Percentiles rank a stretch among this genome's conserved stretches.
Evolutionary conservation across 2,888 invertebrate genomes (phyloP).

Genomic region (Pristionchus entomophagus): DNA sequence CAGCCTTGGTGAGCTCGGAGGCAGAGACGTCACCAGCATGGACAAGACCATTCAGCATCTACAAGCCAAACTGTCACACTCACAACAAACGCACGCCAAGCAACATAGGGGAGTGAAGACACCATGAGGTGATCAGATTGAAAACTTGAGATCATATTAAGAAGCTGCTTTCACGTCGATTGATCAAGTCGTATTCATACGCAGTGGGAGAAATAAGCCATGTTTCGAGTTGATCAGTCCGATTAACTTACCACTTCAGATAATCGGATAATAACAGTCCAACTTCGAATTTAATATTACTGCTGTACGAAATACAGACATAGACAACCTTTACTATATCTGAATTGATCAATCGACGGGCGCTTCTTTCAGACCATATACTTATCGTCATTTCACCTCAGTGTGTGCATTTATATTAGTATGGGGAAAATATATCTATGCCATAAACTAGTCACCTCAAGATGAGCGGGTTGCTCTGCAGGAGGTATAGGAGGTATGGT

Average conservation of each 20-base stretch:
- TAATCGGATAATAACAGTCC: background rate
- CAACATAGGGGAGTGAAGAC: no score
- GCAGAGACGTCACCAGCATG: slow-evolving; percentile 45
- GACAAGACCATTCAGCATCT: slow-evolving; percentile 51
- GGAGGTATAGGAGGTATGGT: slow-evolving; percentile 58
- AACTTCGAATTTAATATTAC: background rate
- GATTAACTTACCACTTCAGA: background rate
- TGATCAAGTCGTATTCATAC: background rate
- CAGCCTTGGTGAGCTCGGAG: slow-evolving; percentile 47
- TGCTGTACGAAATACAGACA: background rate
- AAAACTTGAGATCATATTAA: slow-evolving; percentile 48
- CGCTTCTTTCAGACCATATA: slow-evolving; percentile 5
- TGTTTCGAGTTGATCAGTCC: background rate
- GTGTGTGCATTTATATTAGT: background rate
- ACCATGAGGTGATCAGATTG: slow-evolving; percentile 49
- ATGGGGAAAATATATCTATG: background rate
- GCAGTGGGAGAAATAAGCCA: background rate
- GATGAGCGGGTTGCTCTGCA: slow-evolving; percentile 43
- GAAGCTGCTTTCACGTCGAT: slow-evolving; percentile 25
- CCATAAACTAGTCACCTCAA: slow-evolving; percentile 46
- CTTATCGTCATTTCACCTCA: slow-evolving; percentile 41
- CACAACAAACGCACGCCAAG: no score
- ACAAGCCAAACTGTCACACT: background rate
- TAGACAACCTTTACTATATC: background rate
- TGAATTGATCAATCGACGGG: slow-evolving; percentile 16